phyloP scores from a whole-genome alignment of 2,888 invertebrate genomes.

The Dorcus parallelipipedus region DNA sequence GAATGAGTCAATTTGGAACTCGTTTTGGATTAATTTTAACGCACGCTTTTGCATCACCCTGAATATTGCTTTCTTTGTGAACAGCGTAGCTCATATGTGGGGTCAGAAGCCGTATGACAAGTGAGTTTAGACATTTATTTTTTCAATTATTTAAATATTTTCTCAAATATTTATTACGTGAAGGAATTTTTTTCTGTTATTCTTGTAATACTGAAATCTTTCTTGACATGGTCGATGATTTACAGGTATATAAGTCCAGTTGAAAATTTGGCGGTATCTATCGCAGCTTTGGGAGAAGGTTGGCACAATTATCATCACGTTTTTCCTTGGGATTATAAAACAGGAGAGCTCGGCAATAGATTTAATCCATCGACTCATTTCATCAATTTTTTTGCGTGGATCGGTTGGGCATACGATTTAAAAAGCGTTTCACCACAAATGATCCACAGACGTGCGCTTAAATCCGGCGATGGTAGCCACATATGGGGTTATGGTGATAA shows the following conservation, averaged over 20 bases:
- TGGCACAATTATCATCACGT: slow-evolving; percentile 85
- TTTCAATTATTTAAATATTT: not conserved
- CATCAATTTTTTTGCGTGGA: slow-evolving; percentile 72
- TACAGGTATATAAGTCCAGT: slow-evolving; percentile 68
- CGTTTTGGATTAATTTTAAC: slow-evolving; percentile 82
- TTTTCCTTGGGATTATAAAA: slow-evolving; percentile 60
- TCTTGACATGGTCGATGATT: slow-evolving; percentile 17
- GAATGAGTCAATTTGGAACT: slow-evolving; percentile 73
- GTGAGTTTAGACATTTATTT: slow-evolving; percentile 47
- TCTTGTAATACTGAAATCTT: not conserved
- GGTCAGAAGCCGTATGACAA: slow-evolving; percentile 90
- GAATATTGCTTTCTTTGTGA: slow-evolving; percentile 92
- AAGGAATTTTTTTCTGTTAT: not conserved
- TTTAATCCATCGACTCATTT: slow-evolving; percentile 75
- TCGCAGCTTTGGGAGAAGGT: slow-evolving; percentile 75
- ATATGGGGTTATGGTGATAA: slow-evolving; percentile 65
- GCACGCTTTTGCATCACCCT: slow-evolving; percentile 80
- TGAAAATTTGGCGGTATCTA: slow-evolving; percentile 69
- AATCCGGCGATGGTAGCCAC: slow-evolving; percentile 59
- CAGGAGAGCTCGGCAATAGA: slow-evolving; percentile 53
- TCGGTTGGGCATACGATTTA: slow-evolving; percentile 83
- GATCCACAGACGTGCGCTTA: slow-evolving; percentile 56
- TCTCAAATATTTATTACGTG: no score
- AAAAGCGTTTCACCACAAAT: slow-evolving; percentile 59
- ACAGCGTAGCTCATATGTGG: slow-evolving; percentile 91